Evolutionary conservation across 2,797 vertebrate genomes (phyloP).

Genomic region (Balearica regulorum): DNA sequence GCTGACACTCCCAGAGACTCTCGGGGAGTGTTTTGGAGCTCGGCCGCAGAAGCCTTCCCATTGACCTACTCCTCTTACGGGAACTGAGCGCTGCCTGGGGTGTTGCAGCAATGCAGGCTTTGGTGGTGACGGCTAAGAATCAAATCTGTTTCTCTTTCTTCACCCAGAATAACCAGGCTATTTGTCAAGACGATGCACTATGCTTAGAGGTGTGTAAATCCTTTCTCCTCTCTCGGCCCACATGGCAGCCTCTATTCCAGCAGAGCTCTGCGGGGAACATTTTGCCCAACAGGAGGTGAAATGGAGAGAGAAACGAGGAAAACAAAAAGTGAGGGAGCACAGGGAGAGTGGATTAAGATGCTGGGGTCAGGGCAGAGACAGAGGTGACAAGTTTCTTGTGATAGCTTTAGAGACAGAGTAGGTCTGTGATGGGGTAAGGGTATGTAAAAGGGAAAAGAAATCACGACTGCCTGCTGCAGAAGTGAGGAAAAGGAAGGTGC

Average conservation of each 20-base stretch:
- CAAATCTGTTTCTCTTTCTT: background rate
- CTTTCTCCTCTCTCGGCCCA: background rate
- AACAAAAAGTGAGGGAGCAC: background rate
- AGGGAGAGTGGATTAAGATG: background rate
- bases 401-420: background rate
- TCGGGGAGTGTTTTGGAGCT: background rate
- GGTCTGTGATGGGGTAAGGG: background rate
- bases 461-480: background rate
- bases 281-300: background rate
- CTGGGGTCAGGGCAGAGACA: background rate
- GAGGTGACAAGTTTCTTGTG: background rate
- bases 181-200: background rate
- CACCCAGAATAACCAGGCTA: background rate
- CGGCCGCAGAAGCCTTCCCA: background rate
- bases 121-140: background rate
- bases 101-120: background rate
- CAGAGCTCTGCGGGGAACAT: background rate
- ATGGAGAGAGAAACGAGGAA: background rate
- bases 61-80: conserved; percentile 2
- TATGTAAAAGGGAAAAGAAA: background rate
- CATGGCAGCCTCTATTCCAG: background rate
- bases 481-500: background rate
- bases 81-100: background rate
- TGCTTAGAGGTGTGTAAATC: background rate
- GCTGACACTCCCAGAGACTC: conserved; percentile 32